Percentiles rank a stretch among this genome's conserved stretches.
These are phyloP conservation scores for Xiphorhynchus erythropygius DNA, from an alignment of 2,797 vertebrate species.

Conservation along the genomic window DNA sequence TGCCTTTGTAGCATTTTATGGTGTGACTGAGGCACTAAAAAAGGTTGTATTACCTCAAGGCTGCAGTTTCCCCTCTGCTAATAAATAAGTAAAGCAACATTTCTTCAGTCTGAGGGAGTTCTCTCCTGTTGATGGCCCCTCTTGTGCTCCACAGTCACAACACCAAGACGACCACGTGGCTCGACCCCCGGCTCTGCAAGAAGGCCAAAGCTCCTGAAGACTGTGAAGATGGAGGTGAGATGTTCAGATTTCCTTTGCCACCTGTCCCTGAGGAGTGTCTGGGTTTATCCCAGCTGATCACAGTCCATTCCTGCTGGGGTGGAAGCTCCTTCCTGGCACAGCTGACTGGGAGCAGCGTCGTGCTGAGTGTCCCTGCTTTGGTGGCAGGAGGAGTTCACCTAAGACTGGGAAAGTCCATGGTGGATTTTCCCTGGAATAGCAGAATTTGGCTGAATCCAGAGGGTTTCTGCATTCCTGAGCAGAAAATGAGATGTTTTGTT, in stretches of 20 bases:
- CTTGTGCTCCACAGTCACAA: constrained; percentile 86
- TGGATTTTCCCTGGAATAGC: background rate
- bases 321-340: background rate
- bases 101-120: background rate
- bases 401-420: background rate
- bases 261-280: background rate
- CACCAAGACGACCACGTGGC: constrained; percentile 97
- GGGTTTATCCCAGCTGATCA: background rate
- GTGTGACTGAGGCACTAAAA: background rate
- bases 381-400: background rate
- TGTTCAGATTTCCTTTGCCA: background rate
- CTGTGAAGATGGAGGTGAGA: constrained; percentile 95
- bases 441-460: background rate
- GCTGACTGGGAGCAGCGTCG: accelerated
- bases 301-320: background rate
- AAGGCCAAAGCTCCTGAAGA: constrained; percentile 98
- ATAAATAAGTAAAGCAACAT: background rate
- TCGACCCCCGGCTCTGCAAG: constrained; percentile 95
- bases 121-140: background rate
- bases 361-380: background rate
- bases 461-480: background rate
- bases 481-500: background rate
- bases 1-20: background rate
- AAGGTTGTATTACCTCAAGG: background rate
- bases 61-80: background rate